Percentiles rank a stretch among this genome's conserved stretches.
phyloP scores from a whole-genome alignment of 2,797 vertebrate genomes.

The Chelon auratus region DNA sequence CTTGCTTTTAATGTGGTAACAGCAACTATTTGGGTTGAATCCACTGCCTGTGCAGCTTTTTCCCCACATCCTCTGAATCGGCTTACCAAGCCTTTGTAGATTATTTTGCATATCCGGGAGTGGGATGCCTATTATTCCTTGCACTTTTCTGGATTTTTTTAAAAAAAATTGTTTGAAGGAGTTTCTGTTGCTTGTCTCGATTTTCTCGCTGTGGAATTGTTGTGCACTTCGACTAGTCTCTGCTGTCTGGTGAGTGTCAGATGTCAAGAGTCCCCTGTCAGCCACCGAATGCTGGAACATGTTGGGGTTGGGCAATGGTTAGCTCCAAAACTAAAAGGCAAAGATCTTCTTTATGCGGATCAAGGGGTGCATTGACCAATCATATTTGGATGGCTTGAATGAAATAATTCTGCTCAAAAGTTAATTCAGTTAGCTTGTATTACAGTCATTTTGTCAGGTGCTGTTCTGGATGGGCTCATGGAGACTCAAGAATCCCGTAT shows the following conservation, averaged over 20 bases:
- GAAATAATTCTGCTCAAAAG: conserved; percentile 2
- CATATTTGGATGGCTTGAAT: conserved; percentile 19
- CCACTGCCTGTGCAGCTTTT: conserved; percentile 14
- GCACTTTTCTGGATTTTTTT: conserved; percentile 6
- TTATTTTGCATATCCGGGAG: conserved; percentile 18
- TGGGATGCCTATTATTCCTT: conserved; percentile 43
- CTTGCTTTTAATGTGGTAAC: conserved; percentile 7
- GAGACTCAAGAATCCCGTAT: conserved; percentile 36
- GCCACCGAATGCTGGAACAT: conserved; percentile 18
- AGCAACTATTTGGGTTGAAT: conserved; percentile 15
- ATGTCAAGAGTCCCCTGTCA: conserved; percentile 60
- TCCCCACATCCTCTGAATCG: conserved; percentile 24
- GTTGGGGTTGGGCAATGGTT: conserved; percentile 5
- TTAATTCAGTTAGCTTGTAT: conserved; percentile 42
- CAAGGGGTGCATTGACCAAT: not conserved
- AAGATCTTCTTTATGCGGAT: conserved; percentile 9
- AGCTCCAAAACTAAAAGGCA: conserved; percentile 17
- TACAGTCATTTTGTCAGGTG: conserved; percentile 44
- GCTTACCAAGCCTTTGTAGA: conserved; percentile 16
- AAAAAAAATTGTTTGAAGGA: conserved; percentile 11
- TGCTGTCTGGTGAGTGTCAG: conserved; percentile 47
- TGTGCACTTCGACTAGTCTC: conserved; percentile 32
- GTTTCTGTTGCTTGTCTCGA: conserved; percentile 45
- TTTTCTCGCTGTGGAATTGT: conserved; percentile 54
- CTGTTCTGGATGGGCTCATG: conserved; percentile 28